Percentiles rank a stretch among this genome's conserved stretches.
phyloP scores from a whole-genome alignment of 2,797 vertebrate species.

The Sebastes cheni region DNA sequence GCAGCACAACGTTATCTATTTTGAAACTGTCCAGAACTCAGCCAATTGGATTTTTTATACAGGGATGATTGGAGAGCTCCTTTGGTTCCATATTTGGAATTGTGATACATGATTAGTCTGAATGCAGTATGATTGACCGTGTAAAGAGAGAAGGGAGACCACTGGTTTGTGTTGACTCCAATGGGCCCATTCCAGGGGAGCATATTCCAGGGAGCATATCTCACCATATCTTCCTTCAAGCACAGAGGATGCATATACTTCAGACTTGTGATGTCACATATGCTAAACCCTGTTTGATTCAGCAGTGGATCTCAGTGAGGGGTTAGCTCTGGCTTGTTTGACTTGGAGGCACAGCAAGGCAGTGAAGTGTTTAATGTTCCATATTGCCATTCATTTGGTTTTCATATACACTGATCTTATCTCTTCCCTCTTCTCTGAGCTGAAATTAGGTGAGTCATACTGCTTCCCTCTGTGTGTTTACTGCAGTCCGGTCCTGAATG shows the following conservation, averaged over 20 bases:
- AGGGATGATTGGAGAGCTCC: neutral
- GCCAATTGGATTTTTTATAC: neutral
- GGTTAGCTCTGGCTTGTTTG: neutral
- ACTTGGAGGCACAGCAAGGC: neutral
- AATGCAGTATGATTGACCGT: neutral
- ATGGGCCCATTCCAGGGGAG: neutral
- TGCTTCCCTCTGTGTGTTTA: constrained; percentile 14
- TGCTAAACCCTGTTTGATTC: constrained; percentile 2
- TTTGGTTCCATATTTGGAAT: neutral
- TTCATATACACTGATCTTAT: constrained; percentile 6
- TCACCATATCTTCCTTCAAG: neutral
- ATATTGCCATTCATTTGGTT: constrained; percentile 5
- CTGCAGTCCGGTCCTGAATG: constrained; percentile 9
- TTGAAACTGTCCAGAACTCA: neutral
- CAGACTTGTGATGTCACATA: constrained; percentile 8
- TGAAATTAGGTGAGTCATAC: constrained; percentile 10
- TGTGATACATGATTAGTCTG: neutral
- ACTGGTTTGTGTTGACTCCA: constrained; percentile 39
- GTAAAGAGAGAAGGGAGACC: neutral
- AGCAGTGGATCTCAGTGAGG: neutral
- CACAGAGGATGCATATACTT: neutral
- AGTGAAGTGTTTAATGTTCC: constrained; percentile 1
- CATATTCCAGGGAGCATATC: neutral
- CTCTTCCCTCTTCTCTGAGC: constrained; percentile 4
- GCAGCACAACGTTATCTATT: neutral